These are phyloP conservation scores for Trileptium ribeirensis DNA, from an alignment of 2,888 invertebrate genomes.

Conservation along the genomic window DNA sequence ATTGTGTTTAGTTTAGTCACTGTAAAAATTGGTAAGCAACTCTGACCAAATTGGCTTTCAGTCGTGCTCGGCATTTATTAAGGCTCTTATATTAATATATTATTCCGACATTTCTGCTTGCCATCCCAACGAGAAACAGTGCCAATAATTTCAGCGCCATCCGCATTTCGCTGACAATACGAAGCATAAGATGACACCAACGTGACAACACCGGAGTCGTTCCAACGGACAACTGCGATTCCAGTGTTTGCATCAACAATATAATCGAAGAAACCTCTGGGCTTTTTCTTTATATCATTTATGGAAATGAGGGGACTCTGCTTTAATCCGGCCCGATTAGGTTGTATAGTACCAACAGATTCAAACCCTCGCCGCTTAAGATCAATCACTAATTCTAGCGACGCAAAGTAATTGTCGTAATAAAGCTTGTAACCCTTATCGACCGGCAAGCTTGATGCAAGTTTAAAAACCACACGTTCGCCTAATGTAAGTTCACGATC, in stretches of 20 bases:
- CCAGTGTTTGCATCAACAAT: not conserved
- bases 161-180: not conserved
- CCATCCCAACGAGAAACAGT: not conserved
- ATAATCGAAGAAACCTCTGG: slow-evolving; percentile 21
- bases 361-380: not conserved
- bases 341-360: not conserved
- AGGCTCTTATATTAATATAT: too few relatives aligned
- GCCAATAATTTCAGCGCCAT: not conserved
- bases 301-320: slow-evolving; percentile 14
- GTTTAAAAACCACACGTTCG: not conserved
- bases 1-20: too few relatives aligned
- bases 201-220: slow-evolving; percentile 23
- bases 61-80: too few relatives aligned
- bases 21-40: too few relatives aligned
- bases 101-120: not conserved
- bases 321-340: not conserved
- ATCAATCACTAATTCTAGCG: not conserved
- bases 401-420: not conserved
- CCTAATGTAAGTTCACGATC: not conserved
- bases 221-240: slow-evolving; percentile 26
- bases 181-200: not conserved
- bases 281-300: slow-evolving; percentile 22
- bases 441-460: not conserved
- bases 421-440: slow-evolving; percentile 6
- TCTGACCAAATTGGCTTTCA: too few relatives aligned